phyloP scores from a whole-genome alignment of 1,140 invertebrate genomes.

The Drosophila bifasciata region DNA sequence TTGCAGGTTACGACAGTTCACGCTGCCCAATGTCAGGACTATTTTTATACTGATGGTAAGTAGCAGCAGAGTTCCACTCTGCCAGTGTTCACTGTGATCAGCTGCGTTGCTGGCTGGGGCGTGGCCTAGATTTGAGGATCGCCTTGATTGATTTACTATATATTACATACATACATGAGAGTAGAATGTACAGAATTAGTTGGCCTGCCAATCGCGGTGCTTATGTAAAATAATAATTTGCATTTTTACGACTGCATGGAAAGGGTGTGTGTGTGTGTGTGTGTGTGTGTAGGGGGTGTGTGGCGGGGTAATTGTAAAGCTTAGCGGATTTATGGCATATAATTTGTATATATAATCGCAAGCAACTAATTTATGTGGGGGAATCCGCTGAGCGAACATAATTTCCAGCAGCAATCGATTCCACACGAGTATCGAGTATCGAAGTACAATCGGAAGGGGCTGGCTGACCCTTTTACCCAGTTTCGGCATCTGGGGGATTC shows the following conservation, averaged over 20 bases:
- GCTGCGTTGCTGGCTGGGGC: too few relatives aligned
- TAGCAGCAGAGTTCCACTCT: conserved; percentile 34
- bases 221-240: too few relatives aligned
- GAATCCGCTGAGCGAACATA: neutral
- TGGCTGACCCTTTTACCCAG: conserved; percentile 15
- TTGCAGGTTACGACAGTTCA: conserved; percentile 83
- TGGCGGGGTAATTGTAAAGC: too few relatives aligned
- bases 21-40: conserved; percentile 81
- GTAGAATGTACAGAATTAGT: conserved; percentile 8
- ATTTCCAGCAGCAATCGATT: neutral
- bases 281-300: too few relatives aligned
- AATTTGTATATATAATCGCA: too few relatives aligned
- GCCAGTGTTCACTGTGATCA: neutral
- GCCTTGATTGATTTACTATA: conserved; percentile 42
- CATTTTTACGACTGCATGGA: too few relatives aligned
- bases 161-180: neutral
- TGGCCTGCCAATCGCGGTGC: too few relatives aligned
- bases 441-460: neutral
- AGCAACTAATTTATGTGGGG: neutral
- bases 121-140: too few relatives aligned
- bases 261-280: too few relatives aligned
- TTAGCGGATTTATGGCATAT: conserved; percentile 5
- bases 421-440: conserved; percentile 4
- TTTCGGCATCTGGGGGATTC: conserved; percentile 45
- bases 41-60: conserved; percentile 81